Conservation (phyloP, 2,113 vertebrate species). For the Melospiza melodia region DNA sequence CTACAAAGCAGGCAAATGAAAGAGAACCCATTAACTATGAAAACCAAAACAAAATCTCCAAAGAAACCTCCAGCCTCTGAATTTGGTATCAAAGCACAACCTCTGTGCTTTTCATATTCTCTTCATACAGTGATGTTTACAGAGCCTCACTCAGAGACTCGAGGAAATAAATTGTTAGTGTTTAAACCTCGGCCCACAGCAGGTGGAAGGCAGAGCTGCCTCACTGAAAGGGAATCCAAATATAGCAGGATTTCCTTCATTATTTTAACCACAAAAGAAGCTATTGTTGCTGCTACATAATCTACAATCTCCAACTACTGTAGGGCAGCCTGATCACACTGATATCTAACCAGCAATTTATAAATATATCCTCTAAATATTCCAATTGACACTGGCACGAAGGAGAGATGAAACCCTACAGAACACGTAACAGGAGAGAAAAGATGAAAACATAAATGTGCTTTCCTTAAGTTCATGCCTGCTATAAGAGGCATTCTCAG, state of each 20-base stretch:
- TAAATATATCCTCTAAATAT: background rate
- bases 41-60: background rate
- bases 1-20: rapidly evolving
- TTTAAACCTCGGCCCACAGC: conserved; percentile 22
- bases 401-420: background rate
- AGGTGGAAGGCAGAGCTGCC: conserved; percentile 30
- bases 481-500: background rate
- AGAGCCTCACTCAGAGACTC: conserved; percentile 21
- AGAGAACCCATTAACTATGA: background rate
- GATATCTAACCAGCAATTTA: background rate
- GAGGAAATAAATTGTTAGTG: conserved; percentile 38
- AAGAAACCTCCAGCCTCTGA: background rate
- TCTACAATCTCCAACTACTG: background rate
- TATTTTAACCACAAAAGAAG: conserved; percentile 45
- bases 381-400: background rate
- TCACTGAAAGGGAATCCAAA: conserved; percentile 30
- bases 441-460: background rate
- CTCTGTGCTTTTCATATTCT: conserved; percentile 29
- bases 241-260: conserved; percentile 52
- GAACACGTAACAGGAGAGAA: background rate
- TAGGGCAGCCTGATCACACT: background rate
- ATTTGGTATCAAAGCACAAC: conserved; percentile 45
- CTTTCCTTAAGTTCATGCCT: background rate
- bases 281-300: background rate
- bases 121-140: conserved; percentile 51